Percentiles rank a stretch among this genome's conserved stretches.
phyloP scores from a whole-genome alignment of 1,140 invertebrate species.

The Archegozetes longisetosus region DNA sequence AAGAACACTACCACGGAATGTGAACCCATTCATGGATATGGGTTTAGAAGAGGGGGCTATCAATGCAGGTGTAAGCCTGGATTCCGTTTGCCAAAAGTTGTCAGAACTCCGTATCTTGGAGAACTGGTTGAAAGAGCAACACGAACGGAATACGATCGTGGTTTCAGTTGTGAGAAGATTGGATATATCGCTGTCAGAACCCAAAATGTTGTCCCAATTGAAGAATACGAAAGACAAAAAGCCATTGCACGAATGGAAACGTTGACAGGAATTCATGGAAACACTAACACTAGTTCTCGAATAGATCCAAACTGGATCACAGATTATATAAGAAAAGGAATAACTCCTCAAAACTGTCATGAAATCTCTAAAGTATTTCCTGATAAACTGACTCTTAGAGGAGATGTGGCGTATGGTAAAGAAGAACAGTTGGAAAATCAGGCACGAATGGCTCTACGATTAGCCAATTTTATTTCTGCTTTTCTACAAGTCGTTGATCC shows the following conservation, averaged over 20 bases:
- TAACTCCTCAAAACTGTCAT: slow-evolving; percentile 19
- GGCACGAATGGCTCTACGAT: slow-evolving; percentile 79
- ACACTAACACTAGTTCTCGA: slow-evolving; percentile 14
- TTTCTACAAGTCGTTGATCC: slow-evolving; percentile 64
- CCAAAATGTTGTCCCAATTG: slow-evolving; percentile 22
- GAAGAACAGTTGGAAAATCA: slow-evolving; percentile 81
- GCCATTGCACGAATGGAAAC: slow-evolving; percentile 19
- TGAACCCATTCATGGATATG: slow-evolving; percentile 89
- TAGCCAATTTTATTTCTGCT: slow-evolving; percentile 54
- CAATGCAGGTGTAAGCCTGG: slow-evolving; percentile 85
- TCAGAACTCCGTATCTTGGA: slow-evolving; percentile 73
- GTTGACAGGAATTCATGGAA: slow-evolving; percentile 18
- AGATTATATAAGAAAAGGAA: slow-evolving; percentile 15
- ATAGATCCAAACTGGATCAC: slow-evolving; percentile 20
- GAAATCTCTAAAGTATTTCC: slow-evolving; percentile 30
- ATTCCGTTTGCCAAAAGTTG: slow-evolving; percentile 63
- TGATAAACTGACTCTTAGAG: slow-evolving; percentile 53
- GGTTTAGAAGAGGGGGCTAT: slow-evolving; percentile 84
- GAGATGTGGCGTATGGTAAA: slow-evolving; percentile 67
- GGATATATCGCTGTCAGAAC: slow-evolving; percentile 47
- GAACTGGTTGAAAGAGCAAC: slow-evolving; percentile 85
- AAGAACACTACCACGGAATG: slow-evolving; percentile 89
- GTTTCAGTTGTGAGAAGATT: slow-evolving; percentile 77
- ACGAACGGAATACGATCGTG: slow-evolving; percentile 72
- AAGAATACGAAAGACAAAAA: slow-evolving; percentile 16